phyloP scores from a whole-genome alignment of 2,888 invertebrate genomes.

The Hypomecis punctinalis region DNA sequence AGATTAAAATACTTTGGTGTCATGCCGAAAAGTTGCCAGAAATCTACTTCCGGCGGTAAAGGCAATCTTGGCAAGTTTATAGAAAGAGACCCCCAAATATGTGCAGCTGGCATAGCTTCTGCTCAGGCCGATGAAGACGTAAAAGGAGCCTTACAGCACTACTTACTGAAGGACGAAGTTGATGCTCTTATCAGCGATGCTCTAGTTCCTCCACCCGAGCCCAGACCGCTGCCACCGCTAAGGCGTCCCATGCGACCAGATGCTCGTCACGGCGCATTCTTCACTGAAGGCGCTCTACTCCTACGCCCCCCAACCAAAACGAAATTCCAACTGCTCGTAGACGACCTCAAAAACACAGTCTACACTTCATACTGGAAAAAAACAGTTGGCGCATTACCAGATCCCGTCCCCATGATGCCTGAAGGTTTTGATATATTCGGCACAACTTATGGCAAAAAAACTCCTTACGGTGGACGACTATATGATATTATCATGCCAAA shows the following conservation, averaged over 20 bases:
- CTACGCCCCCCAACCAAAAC: conserved; percentile 66
- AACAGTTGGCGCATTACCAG: conserved; percentile 58
- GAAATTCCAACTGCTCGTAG: conserved; percentile 68
- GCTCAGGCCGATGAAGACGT: conserved; percentile 62
- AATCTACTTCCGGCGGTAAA: conserved; percentile 69
- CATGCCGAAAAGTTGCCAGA: conserved; percentile 68
- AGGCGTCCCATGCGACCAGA: conserved; percentile 63
- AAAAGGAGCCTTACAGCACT: conserved; percentile 62
- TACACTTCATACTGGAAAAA: conserved; percentile 74
- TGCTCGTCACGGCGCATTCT: conserved; percentile 56
- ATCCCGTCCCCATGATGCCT: conserved; percentile 72
- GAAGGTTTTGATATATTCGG: conserved; percentile 61
- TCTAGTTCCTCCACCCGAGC: conserved; percentile 62
- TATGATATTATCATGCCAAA: conserved; percentile 76
- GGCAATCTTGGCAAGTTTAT: conserved; percentile 71
- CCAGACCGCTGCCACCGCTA: conserved; percentile 60
- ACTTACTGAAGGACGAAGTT: conserved; percentile 69
- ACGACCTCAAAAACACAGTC: conserved; percentile 68
- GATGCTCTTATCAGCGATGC: conserved; percentile 71
- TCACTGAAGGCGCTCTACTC: conserved; percentile 54
- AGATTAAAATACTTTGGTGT: conserved; percentile 3
- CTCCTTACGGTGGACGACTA: conserved; percentile 55
- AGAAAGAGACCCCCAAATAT: conserved; percentile 68
- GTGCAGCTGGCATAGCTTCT: conserved; percentile 71
- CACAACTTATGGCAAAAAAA: conserved; percentile 70